phyloP scores from a whole-genome alignment of 2,797 vertebrate species.

The Rhincodon typus region DNA sequence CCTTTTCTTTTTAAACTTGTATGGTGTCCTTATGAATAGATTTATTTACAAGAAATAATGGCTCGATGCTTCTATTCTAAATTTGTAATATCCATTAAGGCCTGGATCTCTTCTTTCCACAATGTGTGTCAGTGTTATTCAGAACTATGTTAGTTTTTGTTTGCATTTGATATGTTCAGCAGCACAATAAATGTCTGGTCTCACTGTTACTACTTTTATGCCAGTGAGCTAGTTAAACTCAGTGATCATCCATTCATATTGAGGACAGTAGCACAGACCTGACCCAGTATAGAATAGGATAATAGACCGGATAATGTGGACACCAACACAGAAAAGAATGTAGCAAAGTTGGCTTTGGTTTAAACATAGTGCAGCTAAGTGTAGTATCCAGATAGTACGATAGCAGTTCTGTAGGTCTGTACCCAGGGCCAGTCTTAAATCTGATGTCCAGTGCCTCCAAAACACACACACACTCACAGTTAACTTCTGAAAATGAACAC shows the following conservation, averaged over 20 bases:
- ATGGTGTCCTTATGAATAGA: not conserved
- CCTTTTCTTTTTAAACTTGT: not conserved
- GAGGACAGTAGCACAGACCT: not conserved
- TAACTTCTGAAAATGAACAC: too few relatives aligned
- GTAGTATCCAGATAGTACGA: not conserved
- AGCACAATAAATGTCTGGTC: not conserved
- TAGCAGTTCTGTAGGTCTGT: not conserved
- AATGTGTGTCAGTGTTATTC: not conserved
- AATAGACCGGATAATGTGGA: not conserved
- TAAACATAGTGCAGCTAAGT: not conserved
- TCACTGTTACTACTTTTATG: not conserved
- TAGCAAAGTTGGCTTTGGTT: not conserved
- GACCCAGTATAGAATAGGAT: not conserved
- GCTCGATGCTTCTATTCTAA: not conserved
- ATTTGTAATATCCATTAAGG: not conserved
- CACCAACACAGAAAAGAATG: not conserved
- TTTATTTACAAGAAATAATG: not conserved
- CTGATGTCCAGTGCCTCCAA: too few relatives aligned
- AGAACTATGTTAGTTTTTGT: not conserved
- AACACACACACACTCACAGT: too few relatives aligned
- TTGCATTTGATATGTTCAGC: not conserved
- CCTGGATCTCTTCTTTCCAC: not conserved
- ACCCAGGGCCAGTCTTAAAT: not conserved
- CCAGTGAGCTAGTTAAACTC: not conserved
- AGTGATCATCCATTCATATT: not conserved